Percentiles rank a stretch among this genome's conserved stretches.
phyloP scores from a whole-genome alignment of 2,888 invertebrate genomes.

The Leptopilina drosophilae region DNA sequence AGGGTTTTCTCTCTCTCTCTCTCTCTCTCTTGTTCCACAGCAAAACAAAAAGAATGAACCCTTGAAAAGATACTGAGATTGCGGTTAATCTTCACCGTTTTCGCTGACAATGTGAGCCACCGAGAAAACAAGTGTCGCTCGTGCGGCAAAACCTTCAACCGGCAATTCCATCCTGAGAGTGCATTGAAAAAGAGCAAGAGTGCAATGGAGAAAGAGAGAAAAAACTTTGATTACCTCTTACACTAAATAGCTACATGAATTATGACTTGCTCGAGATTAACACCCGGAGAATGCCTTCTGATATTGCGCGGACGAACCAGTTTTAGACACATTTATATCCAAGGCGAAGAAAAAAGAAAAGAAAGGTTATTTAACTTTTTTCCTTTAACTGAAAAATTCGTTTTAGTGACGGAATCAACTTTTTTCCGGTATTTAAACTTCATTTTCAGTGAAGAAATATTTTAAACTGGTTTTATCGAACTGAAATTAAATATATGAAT shows the following conservation, averaged over 20 bases:
- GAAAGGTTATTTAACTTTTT: not conserved
- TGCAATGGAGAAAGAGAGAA: not conserved
- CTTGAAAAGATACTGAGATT: constrained; percentile 26
- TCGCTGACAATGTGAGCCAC: constrained; percentile 37
- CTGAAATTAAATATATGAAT: too few relatives aligned
- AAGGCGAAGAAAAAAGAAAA: not conserved
- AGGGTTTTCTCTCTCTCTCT: constrained; percentile 3
- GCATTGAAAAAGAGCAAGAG: not conserved
- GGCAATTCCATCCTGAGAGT: constrained; percentile 1
- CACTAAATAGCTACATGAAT: constrained; percentile 18
- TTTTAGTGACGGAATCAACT: too few relatives aligned
- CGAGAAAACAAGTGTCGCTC: constrained; percentile 41
- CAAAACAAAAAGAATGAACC: constrained; percentile 37
- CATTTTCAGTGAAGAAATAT: too few relatives aligned
- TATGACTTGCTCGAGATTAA: not conserved
- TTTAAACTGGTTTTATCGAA: too few relatives aligned
- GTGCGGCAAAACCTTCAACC: constrained; percentile 36
- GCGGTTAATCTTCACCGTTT: constrained; percentile 35
- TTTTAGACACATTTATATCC: not conserved
- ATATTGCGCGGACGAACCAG: constrained; percentile 3
- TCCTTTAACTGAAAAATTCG: not conserved
- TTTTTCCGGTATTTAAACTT: too few relatives aligned
- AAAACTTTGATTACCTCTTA: constrained; percentile 26
- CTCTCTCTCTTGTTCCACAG: not conserved
- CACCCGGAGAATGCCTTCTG: not conserved